Percentiles rank a stretch among this genome's conserved stretches.
These are phyloP conservation scores for Phrynocephalus versicolor DNA, from an alignment of 2,113 vertebrate species.

Conservation along the genomic window DNA sequence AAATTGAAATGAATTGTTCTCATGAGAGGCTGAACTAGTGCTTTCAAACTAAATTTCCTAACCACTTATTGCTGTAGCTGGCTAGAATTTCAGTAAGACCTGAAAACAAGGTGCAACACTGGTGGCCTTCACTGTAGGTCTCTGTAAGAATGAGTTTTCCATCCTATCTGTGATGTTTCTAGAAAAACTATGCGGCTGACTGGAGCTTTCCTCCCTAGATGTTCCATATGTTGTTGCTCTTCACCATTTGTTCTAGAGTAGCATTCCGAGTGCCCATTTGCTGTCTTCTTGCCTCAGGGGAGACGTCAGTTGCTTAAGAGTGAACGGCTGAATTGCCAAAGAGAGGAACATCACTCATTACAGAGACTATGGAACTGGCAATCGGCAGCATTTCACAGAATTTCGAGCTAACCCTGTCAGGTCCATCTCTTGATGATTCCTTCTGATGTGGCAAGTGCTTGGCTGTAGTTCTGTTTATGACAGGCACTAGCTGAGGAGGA, in stretches of 20 bases:
- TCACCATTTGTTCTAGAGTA: background rate
- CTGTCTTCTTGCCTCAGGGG: background rate
- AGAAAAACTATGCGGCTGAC: background rate
- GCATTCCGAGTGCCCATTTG: background rate
- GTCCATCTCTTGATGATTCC: background rate
- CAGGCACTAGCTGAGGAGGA: background rate
- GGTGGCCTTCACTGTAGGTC: slow-evolving; percentile 3
- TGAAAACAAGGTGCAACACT: background rate
- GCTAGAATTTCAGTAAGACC: background rate
- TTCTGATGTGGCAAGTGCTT: background rate
- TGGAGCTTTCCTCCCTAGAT: background rate
- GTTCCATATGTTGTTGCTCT: background rate
- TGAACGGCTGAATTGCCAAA: background rate
- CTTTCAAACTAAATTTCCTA: slow-evolving; percentile 23
- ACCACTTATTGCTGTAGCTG: background rate
- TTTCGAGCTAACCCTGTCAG: background rate
- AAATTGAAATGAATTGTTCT: slow-evolving; percentile 11
- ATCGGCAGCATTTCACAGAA: background rate
- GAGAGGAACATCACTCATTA: slow-evolving; percentile 12
- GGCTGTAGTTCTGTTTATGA: background rate
- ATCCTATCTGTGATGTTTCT: background rate
- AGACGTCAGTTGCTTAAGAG: background rate
- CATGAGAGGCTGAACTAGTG: background rate
- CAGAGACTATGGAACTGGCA: slow-evolving; percentile 2
- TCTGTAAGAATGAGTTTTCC: slow-evolving; percentile 4